Evolutionary conservation across 2,113 vertebrate genomes (phyloP).

Genomic region (Nothobranchius furzeri): DNA sequence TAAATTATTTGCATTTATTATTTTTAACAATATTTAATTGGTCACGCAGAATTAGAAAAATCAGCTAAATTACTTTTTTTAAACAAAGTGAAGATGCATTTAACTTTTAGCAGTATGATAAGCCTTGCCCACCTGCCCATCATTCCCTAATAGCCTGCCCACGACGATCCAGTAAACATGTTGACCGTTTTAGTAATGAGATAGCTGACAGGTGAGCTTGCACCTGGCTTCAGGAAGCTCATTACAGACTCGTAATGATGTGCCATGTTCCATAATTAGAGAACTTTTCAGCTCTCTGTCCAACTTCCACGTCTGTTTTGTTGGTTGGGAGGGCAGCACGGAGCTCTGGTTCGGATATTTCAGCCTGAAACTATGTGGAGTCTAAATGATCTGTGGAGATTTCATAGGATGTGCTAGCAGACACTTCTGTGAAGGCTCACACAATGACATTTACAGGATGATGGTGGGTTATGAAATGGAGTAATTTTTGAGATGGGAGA

Average conservation of each 20-base stretch:
- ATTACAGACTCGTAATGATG: conserved; percentile 63
- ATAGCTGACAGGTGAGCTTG: conserved; percentile 63
- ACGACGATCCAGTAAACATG: conserved; percentile 41
- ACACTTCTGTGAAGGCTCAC: conserved; percentile 29
- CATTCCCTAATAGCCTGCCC: conserved; percentile 62
- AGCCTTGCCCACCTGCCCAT: conserved; percentile 50
- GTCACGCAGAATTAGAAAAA: conserved; percentile 6
- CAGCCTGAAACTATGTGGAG: conserved; percentile 27
- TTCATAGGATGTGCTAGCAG: conserved; percentile 19
- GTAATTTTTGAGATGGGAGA: background rate
- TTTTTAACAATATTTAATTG: background rate
- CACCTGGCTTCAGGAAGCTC: conserved; percentile 60
- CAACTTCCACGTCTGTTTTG: conserved; percentile 37
- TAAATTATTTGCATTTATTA: too few relatives aligned
- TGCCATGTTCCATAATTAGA: conserved; percentile 61
- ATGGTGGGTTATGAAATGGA: conserved; percentile 17
- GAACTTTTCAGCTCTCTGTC: conserved; percentile 46
- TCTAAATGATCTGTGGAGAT: conserved; percentile 27
- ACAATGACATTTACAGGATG: conserved; percentile 20
- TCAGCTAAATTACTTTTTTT: conserved; percentile 1
- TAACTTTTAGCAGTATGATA: conserved; percentile 22
- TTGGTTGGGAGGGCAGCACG: conserved; percentile 12
- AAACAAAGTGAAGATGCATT: conserved; percentile 37
- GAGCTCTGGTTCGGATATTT: conserved; percentile 54
- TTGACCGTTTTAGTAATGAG: conserved; percentile 65